These are phyloP conservation scores for Tychaedon coryphoeus DNA, from an alignment of 2,113 vertebrate genomes.

Conservation along the genomic window DNA sequence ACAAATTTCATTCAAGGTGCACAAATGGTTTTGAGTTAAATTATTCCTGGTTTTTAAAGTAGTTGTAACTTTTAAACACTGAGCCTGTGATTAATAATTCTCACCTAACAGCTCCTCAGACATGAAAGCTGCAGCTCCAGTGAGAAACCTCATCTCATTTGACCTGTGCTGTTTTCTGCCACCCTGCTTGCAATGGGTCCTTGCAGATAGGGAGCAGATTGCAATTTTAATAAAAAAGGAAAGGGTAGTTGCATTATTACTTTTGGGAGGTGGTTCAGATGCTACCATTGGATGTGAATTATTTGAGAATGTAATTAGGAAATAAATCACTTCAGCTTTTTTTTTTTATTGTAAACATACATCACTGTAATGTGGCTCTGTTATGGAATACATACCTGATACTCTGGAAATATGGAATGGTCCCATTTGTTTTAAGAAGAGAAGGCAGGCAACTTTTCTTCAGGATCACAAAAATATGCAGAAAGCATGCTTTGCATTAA, in stretches of 20 bases:
- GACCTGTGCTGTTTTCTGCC: no score
- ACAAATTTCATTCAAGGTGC: no score
- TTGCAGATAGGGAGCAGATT: no score
- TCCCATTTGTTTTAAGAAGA: not conserved
- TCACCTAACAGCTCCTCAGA: no score
- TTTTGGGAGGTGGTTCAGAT: not conserved
- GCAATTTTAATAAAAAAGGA: no score
- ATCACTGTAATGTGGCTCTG: not conserved
- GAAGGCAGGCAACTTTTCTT: not conserved
- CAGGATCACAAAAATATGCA: not conserved
- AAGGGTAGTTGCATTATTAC: not conserved
- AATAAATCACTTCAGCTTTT: slow-evolving; percentile 7
- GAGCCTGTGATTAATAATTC: no score
- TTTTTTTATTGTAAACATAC: slow-evolving; percentile 43
- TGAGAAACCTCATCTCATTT: no score
- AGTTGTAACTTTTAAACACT: no score
- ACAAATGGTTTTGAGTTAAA: no score
- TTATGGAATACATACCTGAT: not conserved
- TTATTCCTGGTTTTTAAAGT: no score
- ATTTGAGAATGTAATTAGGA: slow-evolving; percentile 17
- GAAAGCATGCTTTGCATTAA: not conserved
- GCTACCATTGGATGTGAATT: not conserved
- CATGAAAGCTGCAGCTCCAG: no score
- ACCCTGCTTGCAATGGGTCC: no score
- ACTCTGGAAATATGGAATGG: not conserved